phyloP scores from a whole-genome alignment of 2,113 vertebrate genomes.

The Chaetodon auriga region DNA sequence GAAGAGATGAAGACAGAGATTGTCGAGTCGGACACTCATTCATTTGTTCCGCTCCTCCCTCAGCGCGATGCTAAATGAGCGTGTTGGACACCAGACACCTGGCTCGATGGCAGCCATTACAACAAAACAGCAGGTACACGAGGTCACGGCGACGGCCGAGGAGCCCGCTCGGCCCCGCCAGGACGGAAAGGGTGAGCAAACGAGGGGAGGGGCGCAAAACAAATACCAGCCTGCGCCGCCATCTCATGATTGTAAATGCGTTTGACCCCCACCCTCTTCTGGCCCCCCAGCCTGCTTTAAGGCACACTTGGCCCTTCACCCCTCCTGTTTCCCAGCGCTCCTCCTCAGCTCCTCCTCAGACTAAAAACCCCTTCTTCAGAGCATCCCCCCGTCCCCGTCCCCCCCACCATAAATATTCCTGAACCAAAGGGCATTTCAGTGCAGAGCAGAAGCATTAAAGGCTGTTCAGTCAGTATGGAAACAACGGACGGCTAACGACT shows the following conservation, averaged over 20 bases:
- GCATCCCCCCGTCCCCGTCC: neutral
- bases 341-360: constrained; percentile 2
- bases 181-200: neutral
- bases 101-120: constrained; percentile 14
- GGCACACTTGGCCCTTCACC: constrained; percentile 75
- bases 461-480: neutral
- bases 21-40: constrained; percentile 18
- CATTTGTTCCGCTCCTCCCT: neutral
- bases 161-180: neutral
- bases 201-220: constrained; percentile 62
- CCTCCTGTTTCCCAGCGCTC: neutral
- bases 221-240: constrained; percentile 73
- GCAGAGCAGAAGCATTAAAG: constrained; percentile 3
- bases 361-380: neutral
- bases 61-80: neutral
- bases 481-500: neutral
- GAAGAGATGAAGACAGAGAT: neutral
- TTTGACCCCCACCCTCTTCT: constrained; percentile 27
- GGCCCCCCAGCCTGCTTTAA: constrained; percentile 72
- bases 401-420: constrained; percentile 30
- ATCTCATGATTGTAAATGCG: constrained; percentile 77
- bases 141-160: constrained; percentile 13
- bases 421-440: constrained; percentile 14
- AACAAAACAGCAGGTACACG: constrained; percentile 36
- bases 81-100: constrained; percentile 25